phyloP scores from a whole-genome alignment of 2,888 invertebrate species.

The Mycogona germanica region DNA sequence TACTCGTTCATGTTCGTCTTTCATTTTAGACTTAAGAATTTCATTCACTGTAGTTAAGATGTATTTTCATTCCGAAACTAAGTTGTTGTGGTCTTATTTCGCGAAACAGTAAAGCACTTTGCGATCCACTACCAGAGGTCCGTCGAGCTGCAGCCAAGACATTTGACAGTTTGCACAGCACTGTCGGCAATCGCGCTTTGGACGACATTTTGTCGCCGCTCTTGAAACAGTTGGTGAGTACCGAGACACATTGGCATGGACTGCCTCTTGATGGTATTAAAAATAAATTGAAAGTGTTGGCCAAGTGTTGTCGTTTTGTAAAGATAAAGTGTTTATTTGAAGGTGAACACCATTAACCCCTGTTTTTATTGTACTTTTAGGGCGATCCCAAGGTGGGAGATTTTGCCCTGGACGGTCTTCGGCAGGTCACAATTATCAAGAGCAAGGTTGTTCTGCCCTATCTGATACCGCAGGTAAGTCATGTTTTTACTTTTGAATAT shows the following conservation, averaged over 20 bases:
- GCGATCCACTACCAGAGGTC: constrained; percentile 83
- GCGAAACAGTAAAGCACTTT: constrained; percentile 62
- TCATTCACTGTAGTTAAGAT: constrained; percentile 4
- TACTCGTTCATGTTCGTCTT: too few species aligned
- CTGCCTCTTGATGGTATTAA: neutral
- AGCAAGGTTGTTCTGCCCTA: constrained; percentile 91
- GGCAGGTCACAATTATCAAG: constrained; percentile 95
- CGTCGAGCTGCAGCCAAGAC: constrained; percentile 91
- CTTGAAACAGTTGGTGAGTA: constrained; percentile 54
- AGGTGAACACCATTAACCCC: neutral
- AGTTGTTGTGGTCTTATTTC: neutral
- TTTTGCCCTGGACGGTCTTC: constrained; percentile 84
- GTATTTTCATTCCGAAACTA: constrained; percentile 3
- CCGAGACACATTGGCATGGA: too few species aligned
- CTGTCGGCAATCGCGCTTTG: constrained; percentile 82
- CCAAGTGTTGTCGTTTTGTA: neutral
- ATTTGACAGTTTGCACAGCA: constrained; percentile 89
- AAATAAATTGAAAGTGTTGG: constrained; percentile 1
- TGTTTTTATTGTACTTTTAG: constrained; percentile 30
- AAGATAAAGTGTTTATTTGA: too few species aligned
- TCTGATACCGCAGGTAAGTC: constrained; percentile 63
- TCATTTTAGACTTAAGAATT: neutral
- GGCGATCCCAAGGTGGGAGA: constrained; percentile 69
- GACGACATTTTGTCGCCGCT: constrained; percentile 94
- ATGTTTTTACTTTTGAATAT: too few species aligned